Evolutionary conservation across 1,140 invertebrate species (phyloP).

Genomic region (Drosophila kurseongensis): DNA sequence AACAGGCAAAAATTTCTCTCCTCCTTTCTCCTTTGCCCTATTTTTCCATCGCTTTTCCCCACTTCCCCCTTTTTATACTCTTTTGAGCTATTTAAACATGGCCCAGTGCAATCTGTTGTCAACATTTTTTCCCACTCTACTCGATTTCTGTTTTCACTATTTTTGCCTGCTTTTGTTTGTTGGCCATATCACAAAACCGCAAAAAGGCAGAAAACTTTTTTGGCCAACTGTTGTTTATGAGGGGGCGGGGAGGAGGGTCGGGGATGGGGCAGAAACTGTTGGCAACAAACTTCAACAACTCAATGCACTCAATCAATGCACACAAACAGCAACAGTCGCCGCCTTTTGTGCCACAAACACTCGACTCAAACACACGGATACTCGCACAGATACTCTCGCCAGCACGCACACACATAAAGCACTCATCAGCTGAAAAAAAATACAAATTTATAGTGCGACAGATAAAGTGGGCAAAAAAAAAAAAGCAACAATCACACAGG

Average conservation of each 20-base stretch:
- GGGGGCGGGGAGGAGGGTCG: not conserved
- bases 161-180: conserved; percentile 43
- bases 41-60: not conserved
- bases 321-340: conserved; percentile 53
- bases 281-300: conserved; percentile 77
- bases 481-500: conserved; percentile 1
- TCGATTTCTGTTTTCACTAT: conserved; percentile 26
- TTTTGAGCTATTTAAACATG: conserved; percentile 58
- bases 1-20: conserved; percentile 26
- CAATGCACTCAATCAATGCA: conserved; percentile 82
- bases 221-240: conserved; percentile 55
- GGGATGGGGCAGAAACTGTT: conserved; percentile 10
- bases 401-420: conserved; percentile 39
- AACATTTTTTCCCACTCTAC: conserved; percentile 51
- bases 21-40: not conserved
- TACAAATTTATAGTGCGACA: conserved; percentile 61
- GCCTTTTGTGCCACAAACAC: conserved; percentile 76
- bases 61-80: conserved; percentile 2
- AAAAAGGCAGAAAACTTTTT: conserved; percentile 75
- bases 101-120: conserved; percentile 65
- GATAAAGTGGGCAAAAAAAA: conserved; percentile 57
- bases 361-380: conserved; percentile 65
- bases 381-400: conserved; percentile 45
- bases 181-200: conserved; percentile 72
- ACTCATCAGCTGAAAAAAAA: conserved; percentile 53